Evolutionary conservation across 2,113 vertebrate species (phyloP).

Genomic region (Boleophthalmus pectinirostris): DNA sequence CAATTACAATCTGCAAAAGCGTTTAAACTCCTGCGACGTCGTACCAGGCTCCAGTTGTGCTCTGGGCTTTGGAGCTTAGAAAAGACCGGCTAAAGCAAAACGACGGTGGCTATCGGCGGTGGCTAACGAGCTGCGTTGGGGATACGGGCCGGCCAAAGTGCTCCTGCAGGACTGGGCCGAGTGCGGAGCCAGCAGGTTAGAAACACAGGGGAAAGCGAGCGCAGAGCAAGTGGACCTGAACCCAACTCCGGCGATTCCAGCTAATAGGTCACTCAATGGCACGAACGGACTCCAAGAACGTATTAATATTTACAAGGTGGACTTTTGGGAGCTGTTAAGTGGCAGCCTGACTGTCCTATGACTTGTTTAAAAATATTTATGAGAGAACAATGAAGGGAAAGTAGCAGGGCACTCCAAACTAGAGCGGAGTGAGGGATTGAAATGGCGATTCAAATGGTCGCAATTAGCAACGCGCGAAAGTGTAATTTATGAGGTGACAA

Average conservation of each 20-base stretch:
- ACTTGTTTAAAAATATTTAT: constrained; percentile 24
- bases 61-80: constrained; percentile 44
- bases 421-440: background rate
- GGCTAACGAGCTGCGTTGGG: constrained; percentile 65
- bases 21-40: constrained; percentile 23
- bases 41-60: constrained; percentile 37
- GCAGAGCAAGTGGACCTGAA: constrained; percentile 26
- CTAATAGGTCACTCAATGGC: constrained; percentile 42
- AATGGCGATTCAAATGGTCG: background rate
- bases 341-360: constrained; percentile 2
- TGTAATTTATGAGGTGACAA: background rate
- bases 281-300: constrained; percentile 36
- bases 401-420: background rate
- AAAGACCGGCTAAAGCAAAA: constrained; percentile 35
- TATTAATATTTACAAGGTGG: constrained; percentile 41
- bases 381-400: background rate
- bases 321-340: constrained; percentile 25
- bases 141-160: constrained; percentile 47
- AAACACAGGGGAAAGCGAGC: constrained; percentile 22
- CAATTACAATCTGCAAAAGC: constrained; percentile 30
- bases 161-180: constrained; percentile 48
- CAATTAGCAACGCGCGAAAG: background rate
- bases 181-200: constrained; percentile 19
- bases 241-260: constrained; percentile 40
- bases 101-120: constrained; percentile 40